A percentile compares a stretch with the other conserved stretches of the same genome.
Conservation (phyloP, 2,113 vertebrate species). For the Columbina picui region DNA sequence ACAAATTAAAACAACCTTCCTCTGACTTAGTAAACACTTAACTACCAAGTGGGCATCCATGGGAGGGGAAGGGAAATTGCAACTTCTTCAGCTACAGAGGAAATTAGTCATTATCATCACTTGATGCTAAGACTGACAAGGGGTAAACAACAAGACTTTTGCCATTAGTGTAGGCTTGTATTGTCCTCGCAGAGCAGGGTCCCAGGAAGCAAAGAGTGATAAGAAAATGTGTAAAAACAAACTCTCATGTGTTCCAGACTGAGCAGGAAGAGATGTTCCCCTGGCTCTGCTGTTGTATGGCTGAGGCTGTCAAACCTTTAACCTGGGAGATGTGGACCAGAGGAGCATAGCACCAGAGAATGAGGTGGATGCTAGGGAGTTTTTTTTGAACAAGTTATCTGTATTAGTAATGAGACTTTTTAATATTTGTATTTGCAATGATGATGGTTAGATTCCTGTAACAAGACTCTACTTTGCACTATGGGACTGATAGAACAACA, state of each 20-base stretch:
- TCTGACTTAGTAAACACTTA: neutral
- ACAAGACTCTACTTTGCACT: neutral
- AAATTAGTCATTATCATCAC: neutral
- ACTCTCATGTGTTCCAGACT: neutral
- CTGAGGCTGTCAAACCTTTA: neutral
- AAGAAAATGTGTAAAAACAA: neutral
- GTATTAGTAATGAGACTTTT: neutral
- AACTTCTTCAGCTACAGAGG: neutral
- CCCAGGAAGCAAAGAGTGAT: neutral
- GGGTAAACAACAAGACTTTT: neutral
- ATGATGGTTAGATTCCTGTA: neutral
- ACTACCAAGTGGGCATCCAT: neutral
- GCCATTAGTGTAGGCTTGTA: neutral
- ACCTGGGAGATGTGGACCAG: neutral
- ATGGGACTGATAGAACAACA: neutral
- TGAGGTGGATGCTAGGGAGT: neutral
- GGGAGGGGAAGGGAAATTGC: neutral
- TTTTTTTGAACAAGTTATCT: neutral
- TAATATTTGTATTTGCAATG: neutral
- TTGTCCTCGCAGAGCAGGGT: neutral
- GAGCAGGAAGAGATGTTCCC: neutral
- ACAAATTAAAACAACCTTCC: neutral
- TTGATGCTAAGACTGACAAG: neutral
- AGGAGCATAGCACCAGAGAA: neutral
- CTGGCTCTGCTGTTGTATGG: neutral